These are phyloP conservation scores for Perodicticus potto DNA, from an alignment of 2,797 vertebrate genomes.

Conservation along the genomic window DNA sequence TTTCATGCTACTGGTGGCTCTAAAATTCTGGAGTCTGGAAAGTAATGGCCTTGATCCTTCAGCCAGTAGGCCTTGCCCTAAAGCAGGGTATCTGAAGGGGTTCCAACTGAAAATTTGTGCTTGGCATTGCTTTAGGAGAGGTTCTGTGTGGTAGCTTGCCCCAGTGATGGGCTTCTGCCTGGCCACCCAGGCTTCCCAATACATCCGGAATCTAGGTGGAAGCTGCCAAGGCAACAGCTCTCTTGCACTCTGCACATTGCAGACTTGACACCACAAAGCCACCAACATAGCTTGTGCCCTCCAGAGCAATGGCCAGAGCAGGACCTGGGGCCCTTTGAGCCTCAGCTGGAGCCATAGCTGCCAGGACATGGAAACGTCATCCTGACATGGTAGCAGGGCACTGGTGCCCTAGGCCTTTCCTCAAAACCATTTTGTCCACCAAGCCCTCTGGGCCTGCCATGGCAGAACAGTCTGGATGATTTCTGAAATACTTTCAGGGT, in stretches of 20 bases:
- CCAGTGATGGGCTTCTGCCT: background rate
- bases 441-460: background rate
- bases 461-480: background rate
- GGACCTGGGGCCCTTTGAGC: background rate
- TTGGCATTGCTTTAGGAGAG: background rate
- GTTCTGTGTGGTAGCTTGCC: background rate
- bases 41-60: background rate
- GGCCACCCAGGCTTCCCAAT: background rate
- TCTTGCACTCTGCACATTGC: background rate
- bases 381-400: background rate
- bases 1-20: background rate
- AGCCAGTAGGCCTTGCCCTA: accelerated
- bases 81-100: background rate
- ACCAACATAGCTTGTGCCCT: background rate
- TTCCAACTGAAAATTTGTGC: background rate
- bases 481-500: background rate
- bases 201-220: background rate
- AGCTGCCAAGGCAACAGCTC: background rate
- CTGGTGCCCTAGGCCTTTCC: background rate
- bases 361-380: background rate
- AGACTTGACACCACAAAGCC: background rate
- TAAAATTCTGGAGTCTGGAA: background rate
- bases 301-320: background rate
- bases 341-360: background rate
- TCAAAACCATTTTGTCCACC: background rate